Base-by-base conservation (phyloP, 1,140 invertebrate species). In the Proctacanthus coquilletti region DNA sequence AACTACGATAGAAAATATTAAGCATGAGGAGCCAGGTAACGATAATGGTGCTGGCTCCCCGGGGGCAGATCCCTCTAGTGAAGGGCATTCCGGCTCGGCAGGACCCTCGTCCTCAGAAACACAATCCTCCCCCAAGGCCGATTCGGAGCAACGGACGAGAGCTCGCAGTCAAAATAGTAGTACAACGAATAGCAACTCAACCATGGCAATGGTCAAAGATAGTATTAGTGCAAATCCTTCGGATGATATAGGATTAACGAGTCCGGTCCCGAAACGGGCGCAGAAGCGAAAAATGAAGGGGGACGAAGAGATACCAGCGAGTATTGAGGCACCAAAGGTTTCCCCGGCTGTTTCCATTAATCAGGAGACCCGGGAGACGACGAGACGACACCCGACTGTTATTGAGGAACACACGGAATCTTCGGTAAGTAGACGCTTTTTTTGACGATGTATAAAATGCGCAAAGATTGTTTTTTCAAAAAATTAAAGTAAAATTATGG, bases 21-120 rank as follows among this genome's bases (percentile, higher is more conserved):
- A 86, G 52, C 64, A 80, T 42, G 84, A 87, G 64, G 82, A 87
- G 48, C 64, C 75, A 3, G 68, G 70, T n/a, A 74, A 75, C 25
- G 84, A 87, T 53, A 80, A 82, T 19, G 84, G 85, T 51, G 83
- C 84, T 51, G 82, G 81, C 25, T 85, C 84, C 2, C 83, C 84
- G 1, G 83, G 30, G 5, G 75, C 78, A n/a, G 83, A 86, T 60
- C 72, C 72, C 21, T 47, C 59, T 20, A 61, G 61, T 4, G 66
- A 64, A 17, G 51, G 46, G 15, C 49, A 48, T 18, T 20, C 21
- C 39, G 11, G 46, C 27, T 51, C 5, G 45, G 45, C 15, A 39
- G 41, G 21, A 6, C 15, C n/a, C n/a, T n/a, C 5, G 48, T 51
- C 13, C 43, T 47, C 31, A 55, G 56, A 44, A 27, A 39, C 1